Evolutionary conservation across 2,113 vertebrate species (phyloP).

Genomic region (Oryctolagus cuniculus): mOryCun1.1 NC_091436.1:25818501-25819000

Average conservation of each 20-base stretch:
- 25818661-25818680: neutral
- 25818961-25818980: slow-evolving; percentile 15
- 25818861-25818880: neutral
- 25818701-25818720: neutral
- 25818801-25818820: neutral
- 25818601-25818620: neutral
- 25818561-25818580: neutral
- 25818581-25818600: neutral
- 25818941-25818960: slow-evolving; percentile 50
- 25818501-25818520: neutral
- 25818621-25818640: slow-evolving; percentile 2
- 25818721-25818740: neutral
- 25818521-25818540: neutral
- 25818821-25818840: neutral
- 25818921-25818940: neutral
- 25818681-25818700: neutral
- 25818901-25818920: slow-evolving; percentile 28
- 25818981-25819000: neutral
- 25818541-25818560: neutral
- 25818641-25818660: neutral
- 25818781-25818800: slow-evolving; percentile 28
- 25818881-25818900: neutral
- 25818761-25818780: neutral
- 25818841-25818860: neutral
- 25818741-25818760: neutral